Conservation (phyloP, 2,113 vertebrate species). For the Thunnus maccoyii region DNA sequence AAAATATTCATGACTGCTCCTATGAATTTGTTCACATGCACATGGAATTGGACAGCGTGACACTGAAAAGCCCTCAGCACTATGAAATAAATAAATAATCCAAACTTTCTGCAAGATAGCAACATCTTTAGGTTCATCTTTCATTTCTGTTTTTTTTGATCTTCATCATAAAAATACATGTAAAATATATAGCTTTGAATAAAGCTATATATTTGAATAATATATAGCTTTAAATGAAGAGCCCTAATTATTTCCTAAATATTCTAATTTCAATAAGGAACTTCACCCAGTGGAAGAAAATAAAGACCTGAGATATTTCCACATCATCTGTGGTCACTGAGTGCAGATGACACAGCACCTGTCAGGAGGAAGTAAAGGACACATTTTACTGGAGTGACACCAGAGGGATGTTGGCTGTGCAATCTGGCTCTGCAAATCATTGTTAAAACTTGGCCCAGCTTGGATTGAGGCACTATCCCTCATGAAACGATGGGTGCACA, state of each 20-base stretch:
- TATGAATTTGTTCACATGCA: too few relatives aligned
- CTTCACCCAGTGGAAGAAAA: background rate
- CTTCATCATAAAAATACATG: background rate
- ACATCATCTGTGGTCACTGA: background rate
- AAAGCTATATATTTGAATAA: too few relatives aligned
- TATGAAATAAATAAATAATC: too few relatives aligned
- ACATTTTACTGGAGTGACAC: slow-evolving; percentile 57
- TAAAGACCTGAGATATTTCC: background rate
- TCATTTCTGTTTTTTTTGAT: background rate
- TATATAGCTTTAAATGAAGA: background rate
- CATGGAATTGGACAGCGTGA: too few relatives aligned
- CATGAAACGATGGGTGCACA: slow-evolving; percentile 40
- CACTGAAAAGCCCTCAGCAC: too few relatives aligned
- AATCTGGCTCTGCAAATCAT: slow-evolving; percentile 65
- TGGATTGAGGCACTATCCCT: slow-evolving; percentile 29
- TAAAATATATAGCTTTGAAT: too few relatives aligned
- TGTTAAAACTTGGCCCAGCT: slow-evolving; percentile 59
- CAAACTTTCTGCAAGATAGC: too few relatives aligned
- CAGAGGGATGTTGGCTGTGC: slow-evolving; percentile 60
- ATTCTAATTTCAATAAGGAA: background rate
- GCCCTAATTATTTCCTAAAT: background rate
- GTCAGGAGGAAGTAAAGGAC: slow-evolving; percentile 37
- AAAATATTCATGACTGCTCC: too few relatives aligned
- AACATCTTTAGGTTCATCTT: too few relatives aligned
- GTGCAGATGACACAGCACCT: slow-evolving; percentile 60